Evolutionary conservation across 2,113 vertebrate genomes (phyloP), one percentile per base, ranked within the genome.

Genomic region (Picathartes gymnocephalus): DNA sequence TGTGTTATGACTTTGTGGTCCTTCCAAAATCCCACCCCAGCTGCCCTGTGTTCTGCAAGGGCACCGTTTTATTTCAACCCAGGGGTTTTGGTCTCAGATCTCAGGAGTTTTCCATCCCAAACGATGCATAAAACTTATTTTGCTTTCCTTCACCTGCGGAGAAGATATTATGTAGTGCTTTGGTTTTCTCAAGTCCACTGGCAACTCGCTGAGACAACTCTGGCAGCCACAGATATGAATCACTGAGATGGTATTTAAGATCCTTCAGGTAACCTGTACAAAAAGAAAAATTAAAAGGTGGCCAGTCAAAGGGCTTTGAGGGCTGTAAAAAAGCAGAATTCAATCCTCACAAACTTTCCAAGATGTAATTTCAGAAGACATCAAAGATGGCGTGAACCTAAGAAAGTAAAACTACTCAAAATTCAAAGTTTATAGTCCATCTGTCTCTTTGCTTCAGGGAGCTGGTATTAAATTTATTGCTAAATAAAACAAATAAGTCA

Each of bases 371-470:
- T 96, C 97, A 98, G 95, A 71, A 90, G 93, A 92, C 92, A 97
- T 97, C 95, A 97, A 96, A 97, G 95, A 73, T 86, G 86, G 87
- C 91, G 80, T 58, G 57, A 97, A 97, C 96, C 81, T 83, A 93
- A 58, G 96, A 92, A 97, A 97, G 89, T 64, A 86, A 97, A 96
- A 81, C 97, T 97, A 81, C 94, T 98, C 97, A 97, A 97, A 98
- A 98, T 98, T 95, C 98, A 96, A 94, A 96, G 95, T 98, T 98
- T 98, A 98, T 98, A 98, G 98, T 98, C 97, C 97, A 97, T 97
- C 97, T 98, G 98, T 95, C 97, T 97, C 97, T 91, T 91, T 97
- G 97, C 98, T 98, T 97, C 97, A 95, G 96, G 98, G 96, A 97
- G 86, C 96, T 64, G 81, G 94, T 96, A 97, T 98, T 98, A 98